phyloP scores from a whole-genome alignment of 2,797 vertebrate genomes.

The Triplophysa bombifrons region DNA sequence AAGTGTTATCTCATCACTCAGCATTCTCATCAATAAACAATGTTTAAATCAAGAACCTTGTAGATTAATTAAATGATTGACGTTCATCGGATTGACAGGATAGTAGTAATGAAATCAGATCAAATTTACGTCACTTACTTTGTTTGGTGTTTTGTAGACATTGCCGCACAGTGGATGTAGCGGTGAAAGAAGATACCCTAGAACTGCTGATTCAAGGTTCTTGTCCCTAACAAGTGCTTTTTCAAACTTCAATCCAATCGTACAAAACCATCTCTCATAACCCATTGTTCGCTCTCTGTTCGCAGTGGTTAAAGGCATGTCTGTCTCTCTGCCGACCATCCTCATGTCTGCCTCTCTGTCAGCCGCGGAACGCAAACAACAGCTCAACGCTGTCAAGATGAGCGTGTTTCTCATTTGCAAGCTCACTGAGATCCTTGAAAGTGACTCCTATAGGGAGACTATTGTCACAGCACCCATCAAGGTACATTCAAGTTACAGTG shows the following conservation, averaged over 20 bases:
- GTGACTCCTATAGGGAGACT: slow-evolving; percentile 73
- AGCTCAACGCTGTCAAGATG: slow-evolving; percentile 93
- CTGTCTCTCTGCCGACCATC: slow-evolving; percentile 79
- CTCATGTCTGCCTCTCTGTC: slow-evolving; percentile 73
- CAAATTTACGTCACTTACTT: too few relatives aligned
- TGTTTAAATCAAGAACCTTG: too few relatives aligned
- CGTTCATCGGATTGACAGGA: too few relatives aligned
- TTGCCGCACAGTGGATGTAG: slow-evolving; percentile 73
- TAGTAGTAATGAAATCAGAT: too few relatives aligned
- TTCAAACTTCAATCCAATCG: neutral
- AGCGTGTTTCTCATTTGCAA: slow-evolving; percentile 88
- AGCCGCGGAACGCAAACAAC: slow-evolving; percentile 75
- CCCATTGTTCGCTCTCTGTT: slow-evolving; percentile 41
- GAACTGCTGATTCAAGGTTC: slow-evolving; percentile 87
- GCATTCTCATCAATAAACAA: neutral
- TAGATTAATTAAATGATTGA: too few relatives aligned
- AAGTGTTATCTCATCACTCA: slow-evolving; percentile 66
- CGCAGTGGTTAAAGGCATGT: slow-evolving; percentile 85
- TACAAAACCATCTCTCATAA: neutral
- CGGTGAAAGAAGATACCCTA: slow-evolving; percentile 85
- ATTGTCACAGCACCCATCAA: slow-evolving; percentile 76
- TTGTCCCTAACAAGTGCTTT: slow-evolving; percentile 13
- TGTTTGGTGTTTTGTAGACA: slow-evolving; percentile 71
- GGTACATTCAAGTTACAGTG: slow-evolving; percentile 60
- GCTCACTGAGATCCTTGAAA: slow-evolving; percentile 86